Percentiles rank a stretch among this genome's conserved stretches.
phyloP scores from a whole-genome alignment of 2,888 invertebrate species.

The Cantharis rustica region DNA sequence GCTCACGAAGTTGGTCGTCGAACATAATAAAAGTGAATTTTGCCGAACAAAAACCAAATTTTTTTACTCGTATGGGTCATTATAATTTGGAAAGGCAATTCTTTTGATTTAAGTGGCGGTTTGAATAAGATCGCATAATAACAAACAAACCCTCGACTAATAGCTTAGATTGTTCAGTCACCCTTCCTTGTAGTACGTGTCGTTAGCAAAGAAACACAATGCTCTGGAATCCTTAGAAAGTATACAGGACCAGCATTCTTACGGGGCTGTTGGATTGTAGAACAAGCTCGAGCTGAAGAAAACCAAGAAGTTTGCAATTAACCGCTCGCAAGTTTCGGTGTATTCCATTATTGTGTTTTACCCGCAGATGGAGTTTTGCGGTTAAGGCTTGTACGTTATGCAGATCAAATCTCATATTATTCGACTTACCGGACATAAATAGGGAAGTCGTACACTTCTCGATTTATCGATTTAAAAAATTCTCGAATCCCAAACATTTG shows the following conservation, averaged over 20 bases:
- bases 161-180: constrained; percentile 24
- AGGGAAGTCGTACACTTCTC: background rate
- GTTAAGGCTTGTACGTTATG: constrained; percentile 15
- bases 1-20: background rate
- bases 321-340: constrained; percentile 8
- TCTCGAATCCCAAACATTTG: background rate
- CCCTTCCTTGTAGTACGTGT: constrained; percentile 17
- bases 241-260: constrained; percentile 11
- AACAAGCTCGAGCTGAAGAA: background rate
- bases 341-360: constrained; percentile 1
- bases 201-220: constrained; percentile 26
- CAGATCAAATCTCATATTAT: constrained; percentile 15
- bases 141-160: constrained; percentile 26
- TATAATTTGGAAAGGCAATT: constrained; percentile 3
- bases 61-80: background rate
- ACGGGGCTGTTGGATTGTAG: constrained; percentile 1
- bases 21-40: constrained; percentile 15
- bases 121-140: constrained; percentile 8
- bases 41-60: constrained; percentile 6
- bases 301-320: background rate
- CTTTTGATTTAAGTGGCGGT: constrained; percentile 17
- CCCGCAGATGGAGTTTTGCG: constrained; percentile 15
- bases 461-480: background rate
- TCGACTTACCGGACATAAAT: background rate
- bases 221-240: constrained; percentile 28